phyloP scores from a whole-genome alignment of 2,888 invertebrate species.

The Eretmocerus hayati region DNA sequence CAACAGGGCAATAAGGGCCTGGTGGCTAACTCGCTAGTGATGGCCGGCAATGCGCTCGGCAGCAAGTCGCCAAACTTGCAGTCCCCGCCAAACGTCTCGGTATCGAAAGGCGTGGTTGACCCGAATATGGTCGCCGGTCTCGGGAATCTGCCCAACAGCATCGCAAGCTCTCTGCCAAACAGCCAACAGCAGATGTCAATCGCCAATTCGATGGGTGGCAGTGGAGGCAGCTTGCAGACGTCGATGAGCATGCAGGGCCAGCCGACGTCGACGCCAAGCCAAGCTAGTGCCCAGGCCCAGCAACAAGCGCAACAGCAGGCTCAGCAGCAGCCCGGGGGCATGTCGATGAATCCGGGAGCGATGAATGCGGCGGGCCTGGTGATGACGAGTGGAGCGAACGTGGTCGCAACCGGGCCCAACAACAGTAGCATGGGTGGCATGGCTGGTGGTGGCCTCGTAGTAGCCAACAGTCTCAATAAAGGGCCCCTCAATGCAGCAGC shows the following conservation, averaged over 20 bases:
- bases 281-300: conserved; percentile 34
- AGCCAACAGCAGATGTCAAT: conserved; percentile 47
- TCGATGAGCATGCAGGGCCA: conserved; percentile 61
- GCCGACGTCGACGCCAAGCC: conserved; percentile 51
- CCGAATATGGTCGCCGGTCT: conserved; percentile 55
- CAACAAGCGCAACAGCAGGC: not conserved
- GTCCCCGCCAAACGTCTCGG: conserved; percentile 77
- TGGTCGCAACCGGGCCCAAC: conserved; percentile 3
- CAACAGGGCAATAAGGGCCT: conserved; percentile 56
- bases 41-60: conserved; percentile 69
- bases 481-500: conserved; percentile 55
- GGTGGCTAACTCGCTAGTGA: conserved; percentile 63
- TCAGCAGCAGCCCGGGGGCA: conserved; percentile 48
- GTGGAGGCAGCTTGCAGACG: conserved; percentile 45
- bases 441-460: conserved; percentile 67
- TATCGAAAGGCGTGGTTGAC: conserved; percentile 56
- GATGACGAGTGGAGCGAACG: conserved; percentile 65
- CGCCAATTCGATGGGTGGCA: conserved; percentile 43
- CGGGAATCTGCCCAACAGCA: conserved; percentile 52
- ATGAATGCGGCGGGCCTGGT: conserved; percentile 62
- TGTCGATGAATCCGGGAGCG: conserved; percentile 41
- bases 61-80: conserved; percentile 80
- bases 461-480: conserved; percentile 69
- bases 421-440: conserved; percentile 50
- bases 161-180: conserved; percentile 49